Evolutionary conservation across 2,888 invertebrate species (phyloP), one percentile per base, ranked within the genome.

Genomic region (Acrobasis suavella): DNA sequence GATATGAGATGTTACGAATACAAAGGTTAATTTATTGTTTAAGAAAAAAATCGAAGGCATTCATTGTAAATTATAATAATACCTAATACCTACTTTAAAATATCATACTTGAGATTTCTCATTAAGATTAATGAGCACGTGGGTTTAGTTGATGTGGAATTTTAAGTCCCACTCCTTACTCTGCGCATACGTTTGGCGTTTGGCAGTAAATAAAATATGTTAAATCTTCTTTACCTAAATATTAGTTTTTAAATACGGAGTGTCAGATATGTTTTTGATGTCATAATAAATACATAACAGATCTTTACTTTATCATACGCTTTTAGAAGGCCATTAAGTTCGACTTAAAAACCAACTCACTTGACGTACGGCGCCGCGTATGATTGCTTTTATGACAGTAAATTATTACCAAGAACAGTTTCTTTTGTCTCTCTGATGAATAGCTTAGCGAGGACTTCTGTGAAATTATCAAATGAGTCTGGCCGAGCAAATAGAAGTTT

Each of bases 381-480:
- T 62, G 65, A 68, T 67, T 69, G 67, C 66, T 65, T 64, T 67
- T 62, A 69, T 67, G 73, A 72, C 71, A 68, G 67, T 72, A 67
- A 77, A 72, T 74, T 70, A 75, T 73, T 67, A 71, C 70, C 65
- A 49, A 63, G 63, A 63, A 71, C 38, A 58, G 62, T 62, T 65
- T 65, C 62, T 67, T 73, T 78, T 74, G 67, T 73, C 69, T 58
- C 55, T 65, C 62, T 69, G 62, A 72, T 71, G 67, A 72, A 75
- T 71, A 69, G 65, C 58, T 38, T 59, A 67, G 52, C 9, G 60
- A 63, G 37, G 38, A 50, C 42, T 61, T 63, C 65, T 67, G 46
- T 67, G 64, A 67, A 69, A 63, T 64, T 46, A 56, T 65, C 67
- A 39, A 39, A 61, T 64, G 46, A 56, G 58, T 16, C 12, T 32